Conservation (phyloP, 1,140 invertebrate species). For the Heliconius himera region DNA sequence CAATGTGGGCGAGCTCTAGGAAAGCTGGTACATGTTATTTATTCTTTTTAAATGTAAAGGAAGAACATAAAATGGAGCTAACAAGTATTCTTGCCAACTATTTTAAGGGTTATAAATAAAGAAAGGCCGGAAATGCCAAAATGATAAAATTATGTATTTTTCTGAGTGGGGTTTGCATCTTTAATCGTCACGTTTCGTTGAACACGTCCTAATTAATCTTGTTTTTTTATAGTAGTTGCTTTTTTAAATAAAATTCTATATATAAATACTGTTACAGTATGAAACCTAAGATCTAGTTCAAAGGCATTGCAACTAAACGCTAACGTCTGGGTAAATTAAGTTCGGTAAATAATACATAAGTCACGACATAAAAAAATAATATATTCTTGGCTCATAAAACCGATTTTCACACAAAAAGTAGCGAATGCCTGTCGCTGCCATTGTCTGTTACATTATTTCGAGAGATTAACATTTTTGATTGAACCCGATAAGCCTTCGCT, state of each 20-base stretch:
- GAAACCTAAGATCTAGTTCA: background rate
- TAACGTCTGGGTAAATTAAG: background rate
- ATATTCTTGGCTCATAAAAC: background rate
- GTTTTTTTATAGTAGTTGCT: too few species aligned
- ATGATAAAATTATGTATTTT: too few species aligned
- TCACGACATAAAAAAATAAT: background rate
- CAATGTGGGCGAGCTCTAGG: background rate
- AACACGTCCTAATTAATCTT: too few species aligned
- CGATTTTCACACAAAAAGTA: background rate
- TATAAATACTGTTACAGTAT: background rate
- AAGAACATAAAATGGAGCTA: too few species aligned
- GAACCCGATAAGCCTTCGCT: conserved; percentile 37
- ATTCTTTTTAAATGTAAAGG: background rate
- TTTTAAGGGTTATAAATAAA: too few species aligned
- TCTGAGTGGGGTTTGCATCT: too few species aligned
- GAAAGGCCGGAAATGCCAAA: too few species aligned
- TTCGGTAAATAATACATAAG: background rate
- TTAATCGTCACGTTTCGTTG: too few species aligned
- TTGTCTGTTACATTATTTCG: conserved; percentile 32
- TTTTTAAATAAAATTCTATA: too few species aligned
- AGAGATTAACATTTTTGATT: conserved; percentile 33
- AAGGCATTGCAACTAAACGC: background rate
- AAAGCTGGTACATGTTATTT: background rate
- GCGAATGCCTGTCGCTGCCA: conserved; percentile 20
- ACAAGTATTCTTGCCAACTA: too few species aligned